Conservation (phyloP, 2,797 vertebrate genomes). For the Erpetoichthys calabaricus region DNA sequence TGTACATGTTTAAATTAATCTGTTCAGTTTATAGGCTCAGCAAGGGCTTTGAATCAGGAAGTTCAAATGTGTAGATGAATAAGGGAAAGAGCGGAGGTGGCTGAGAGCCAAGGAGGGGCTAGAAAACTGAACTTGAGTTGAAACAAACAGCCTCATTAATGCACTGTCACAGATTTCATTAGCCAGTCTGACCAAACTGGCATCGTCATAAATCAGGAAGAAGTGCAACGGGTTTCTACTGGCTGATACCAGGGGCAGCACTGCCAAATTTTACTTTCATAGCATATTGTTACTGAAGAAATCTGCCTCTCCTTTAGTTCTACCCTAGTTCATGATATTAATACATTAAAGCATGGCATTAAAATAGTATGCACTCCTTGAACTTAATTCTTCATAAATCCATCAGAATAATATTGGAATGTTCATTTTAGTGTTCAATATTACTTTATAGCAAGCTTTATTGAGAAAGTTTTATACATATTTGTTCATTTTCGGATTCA, state of each 20-base stretch:
- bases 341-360: too few relatives aligned
- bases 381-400: too few relatives aligned
- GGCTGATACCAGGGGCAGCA: slow-evolving; percentile 40
- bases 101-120: slow-evolving; percentile 21
- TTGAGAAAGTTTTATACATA: too few relatives aligned
- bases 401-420: too few relatives aligned
- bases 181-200: slow-evolving; percentile 52
- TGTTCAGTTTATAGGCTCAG: not conserved
- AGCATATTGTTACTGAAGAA: too few relatives aligned
- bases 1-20: slow-evolving; percentile 1
- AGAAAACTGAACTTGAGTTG: slow-evolving; percentile 41
- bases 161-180: slow-evolving; percentile 66
- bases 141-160: slow-evolving; percentile 74
- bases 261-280: slow-evolving; percentile 43
- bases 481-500: too few relatives aligned
- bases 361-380: too few relatives aligned
- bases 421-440: too few relatives aligned
- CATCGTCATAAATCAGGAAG: slow-evolving; percentile 62
- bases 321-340: too few relatives aligned
- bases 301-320: too few relatives aligned
- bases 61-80: not conserved
- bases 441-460: too few relatives aligned
- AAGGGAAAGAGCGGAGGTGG: slow-evolving; percentile 21
- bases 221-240: slow-evolving; percentile 53
- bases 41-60: too few relatives aligned